Conservation (phyloP, 2,113 vertebrate species). For the Nestor notabilis region DNA sequence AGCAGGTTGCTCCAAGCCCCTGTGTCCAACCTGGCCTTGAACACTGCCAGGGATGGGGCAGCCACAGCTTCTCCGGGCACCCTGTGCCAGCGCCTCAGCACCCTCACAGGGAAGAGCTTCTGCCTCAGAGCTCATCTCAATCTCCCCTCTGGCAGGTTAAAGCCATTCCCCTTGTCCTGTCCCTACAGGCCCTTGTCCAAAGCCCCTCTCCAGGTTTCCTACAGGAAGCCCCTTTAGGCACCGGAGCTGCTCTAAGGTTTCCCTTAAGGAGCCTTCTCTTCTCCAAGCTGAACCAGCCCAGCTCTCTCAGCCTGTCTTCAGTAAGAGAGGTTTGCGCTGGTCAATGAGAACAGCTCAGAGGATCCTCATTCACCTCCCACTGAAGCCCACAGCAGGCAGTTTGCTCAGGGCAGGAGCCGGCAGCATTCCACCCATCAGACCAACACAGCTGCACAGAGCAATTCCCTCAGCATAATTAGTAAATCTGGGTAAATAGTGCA, state of each 20-base stretch:
- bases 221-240: background rate
- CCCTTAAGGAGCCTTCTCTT: background rate
- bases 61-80: too few species aligned
- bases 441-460: rapidly evolving
- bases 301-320: background rate
- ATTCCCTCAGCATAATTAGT: background rate
- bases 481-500: background rate
- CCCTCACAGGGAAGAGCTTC: too few species aligned
- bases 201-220: background rate
- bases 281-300: background rate
- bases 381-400: background rate
- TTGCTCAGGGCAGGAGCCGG: background rate
- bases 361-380: rapidly evolving
- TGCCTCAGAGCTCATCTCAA: too few species aligned
- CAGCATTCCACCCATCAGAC: background rate
- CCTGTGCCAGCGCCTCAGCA: too few species aligned
- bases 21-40: too few species aligned
- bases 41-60: too few species aligned
- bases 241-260: background rate
- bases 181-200: background rate
- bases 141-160: too few species aligned
- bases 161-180: too few species aligned
- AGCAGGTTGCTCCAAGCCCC: background rate
- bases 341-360: background rate
- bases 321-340: background rate